Percentiles rank a stretch among this genome's conserved stretches.
Evolutionary conservation across 2,888 invertebrate genomes (phyloP).

Genomic region (Apomyelois bistriatella): DNA sequence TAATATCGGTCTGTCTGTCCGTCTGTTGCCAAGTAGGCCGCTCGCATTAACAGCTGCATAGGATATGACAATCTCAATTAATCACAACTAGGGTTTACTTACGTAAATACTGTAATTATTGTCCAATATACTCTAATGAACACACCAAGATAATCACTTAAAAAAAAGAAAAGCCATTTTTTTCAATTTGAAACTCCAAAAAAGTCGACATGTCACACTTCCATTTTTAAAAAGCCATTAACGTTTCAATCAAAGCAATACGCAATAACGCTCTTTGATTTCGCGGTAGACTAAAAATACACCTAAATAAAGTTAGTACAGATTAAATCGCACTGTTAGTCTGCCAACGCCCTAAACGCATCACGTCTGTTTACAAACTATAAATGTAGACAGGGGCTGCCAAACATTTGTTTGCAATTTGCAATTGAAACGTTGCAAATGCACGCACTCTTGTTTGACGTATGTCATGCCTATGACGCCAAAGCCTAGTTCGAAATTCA

Average conservation of each 20-base stretch:
- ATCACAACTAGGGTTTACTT: not conserved
- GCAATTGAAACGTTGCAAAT: not conserved
- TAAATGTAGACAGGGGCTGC: not conserved
- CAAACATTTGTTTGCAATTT: conserved; percentile 1
- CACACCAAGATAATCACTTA: too few species aligned
- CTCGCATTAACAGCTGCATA: conserved; percentile 4
- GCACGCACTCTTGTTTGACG: not conserved
- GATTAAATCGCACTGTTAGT: conserved; percentile 1
- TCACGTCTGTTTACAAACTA: conserved; percentile 1
- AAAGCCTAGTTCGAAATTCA: conserved; percentile 13
- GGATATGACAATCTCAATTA: not conserved
- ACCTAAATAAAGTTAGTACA: not conserved
- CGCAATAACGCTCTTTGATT: not conserved
- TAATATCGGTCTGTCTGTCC: not conserved
- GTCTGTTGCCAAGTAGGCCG: conserved; percentile 9
- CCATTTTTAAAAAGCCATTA: too few species aligned
- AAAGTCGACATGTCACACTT: too few species aligned
- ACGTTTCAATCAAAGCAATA: not conserved
- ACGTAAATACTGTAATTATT: conserved; percentile 2
- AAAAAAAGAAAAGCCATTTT: too few species aligned
- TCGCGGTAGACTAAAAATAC: not conserved
- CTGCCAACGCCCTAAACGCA: conserved; percentile 8
- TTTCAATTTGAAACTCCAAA: too few species aligned
- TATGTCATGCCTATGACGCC: conserved; percentile 21
- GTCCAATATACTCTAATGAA: not conserved